Evolutionary conservation across 2,888 invertebrate genomes (phyloP).

Genomic region (Hipparchia semele): DNA sequence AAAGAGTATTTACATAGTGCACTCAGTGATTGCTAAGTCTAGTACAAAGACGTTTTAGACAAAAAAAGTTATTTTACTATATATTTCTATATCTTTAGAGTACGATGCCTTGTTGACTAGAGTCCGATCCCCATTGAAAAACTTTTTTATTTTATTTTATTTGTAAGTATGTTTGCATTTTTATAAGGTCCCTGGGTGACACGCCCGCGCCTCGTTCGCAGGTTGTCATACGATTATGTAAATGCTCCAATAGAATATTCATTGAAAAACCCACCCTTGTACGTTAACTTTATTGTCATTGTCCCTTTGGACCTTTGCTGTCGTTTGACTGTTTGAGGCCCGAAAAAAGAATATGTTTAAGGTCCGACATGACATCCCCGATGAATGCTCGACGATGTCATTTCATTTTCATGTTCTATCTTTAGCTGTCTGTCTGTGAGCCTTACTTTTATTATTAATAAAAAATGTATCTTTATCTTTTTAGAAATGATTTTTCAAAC

Average conservation of each 20-base stretch:
- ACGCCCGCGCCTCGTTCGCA: conserved; percentile 64
- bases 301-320: conserved; percentile 22
- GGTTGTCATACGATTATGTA: conserved; percentile 69
- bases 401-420: conserved; percentile 6
- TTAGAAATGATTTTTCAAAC: neutral
- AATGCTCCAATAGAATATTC: conserved; percentile 69
- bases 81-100: neutral
- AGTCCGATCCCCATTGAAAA: conserved; percentile 37
- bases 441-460: neutral
- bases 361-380: conserved; percentile 14
- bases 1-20: no score
- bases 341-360: neutral
- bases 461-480: no score
- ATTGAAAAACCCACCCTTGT: conserved; percentile 62
- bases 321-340: conserved; percentile 5
- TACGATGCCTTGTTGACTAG: neutral
- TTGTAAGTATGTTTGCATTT: conserved; percentile 60
- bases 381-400: conserved; percentile 17
- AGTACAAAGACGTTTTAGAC: no score
- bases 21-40: no score
- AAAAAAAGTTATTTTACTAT: no score
- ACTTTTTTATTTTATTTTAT: conserved; percentile 51
- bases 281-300: conserved; percentile 32
- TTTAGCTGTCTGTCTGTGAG: neutral
- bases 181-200: conserved; percentile 59